Evolutionary conservation across 2,888 invertebrate species (phyloP), one percentile per base, ranked within the genome.

Genomic region (Pteria penguin): DNA sequence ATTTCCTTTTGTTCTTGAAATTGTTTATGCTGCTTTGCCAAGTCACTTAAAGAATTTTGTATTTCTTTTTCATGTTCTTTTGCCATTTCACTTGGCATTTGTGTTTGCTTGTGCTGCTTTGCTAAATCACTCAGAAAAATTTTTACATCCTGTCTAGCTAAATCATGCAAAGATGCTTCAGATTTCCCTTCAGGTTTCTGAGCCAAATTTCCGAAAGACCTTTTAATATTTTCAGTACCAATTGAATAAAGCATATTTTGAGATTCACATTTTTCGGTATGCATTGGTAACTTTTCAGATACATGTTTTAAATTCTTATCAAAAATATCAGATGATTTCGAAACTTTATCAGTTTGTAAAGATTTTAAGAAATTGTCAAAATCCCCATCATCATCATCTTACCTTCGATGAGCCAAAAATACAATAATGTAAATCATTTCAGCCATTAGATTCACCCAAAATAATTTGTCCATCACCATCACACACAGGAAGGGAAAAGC

Each of bases 361-460:
- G 75, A 81, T 36, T 61, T 68, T 67, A 69, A 63, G 74, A 62
- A 72, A 31, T 27, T 54, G 52, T 78, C 36, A 60, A 75, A 77
- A 71, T 83, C 80, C 72, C 80, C 72, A 77, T 82, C 81, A 76
- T 74, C 72, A 52, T 83, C 84, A 81, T 83, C 87, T 88, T 87
- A 86, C 87, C 86, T 86, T 86, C 81, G 85, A 86, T 70, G 72
- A 80, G 87, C 87, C 87, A 85, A 75, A 66, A 70, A 68, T 61
- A 55, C 66, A 76, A 73, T 69, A 31, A 60, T 24, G 29, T 58
- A n/a, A n/a, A n/a, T n/a, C n/a, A n/a, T n/a, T n/a, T n/a, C n/a
- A n/a, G n/a, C n/a, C n/a, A n/a, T n/a, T n/a, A n/a, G n/a, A n/a
- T n/a, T n/a, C n/a, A n/a, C n/a, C n/a, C n/a, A n/a, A n/a, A n/a